These are phyloP conservation scores for Myotis davidii DNA, from an alignment of 2,113 vertebrate species.

Conservation along the genomic window DNA sequence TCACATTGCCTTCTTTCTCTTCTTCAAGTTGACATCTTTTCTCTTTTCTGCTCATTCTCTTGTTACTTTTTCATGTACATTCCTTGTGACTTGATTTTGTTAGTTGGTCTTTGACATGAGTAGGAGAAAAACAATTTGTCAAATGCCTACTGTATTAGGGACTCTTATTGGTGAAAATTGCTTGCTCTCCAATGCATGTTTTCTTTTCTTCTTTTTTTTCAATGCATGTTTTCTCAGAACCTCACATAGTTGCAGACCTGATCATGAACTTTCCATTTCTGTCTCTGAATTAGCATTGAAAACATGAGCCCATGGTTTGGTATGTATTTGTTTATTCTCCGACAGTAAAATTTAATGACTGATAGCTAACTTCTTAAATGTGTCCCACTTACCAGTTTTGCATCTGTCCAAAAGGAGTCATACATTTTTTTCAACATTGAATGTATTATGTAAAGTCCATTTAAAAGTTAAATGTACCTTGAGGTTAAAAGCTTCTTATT, in stretches of 20 bases:
- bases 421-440: neutral
- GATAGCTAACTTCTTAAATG: neutral
- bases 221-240: slow-evolving; percentile 21
- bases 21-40: slow-evolving; percentile 44
- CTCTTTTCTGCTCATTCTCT: slow-evolving; percentile 16
- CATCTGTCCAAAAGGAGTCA: slow-evolving; percentile 4
- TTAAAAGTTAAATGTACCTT: slow-evolving; percentile 23
- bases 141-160: neutral
- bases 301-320: neutral
- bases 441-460: neutral
- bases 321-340: neutral
- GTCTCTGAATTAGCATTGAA: neutral
- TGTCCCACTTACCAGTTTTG: slow-evolving; percentile 22
- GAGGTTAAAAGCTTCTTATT: neutral
- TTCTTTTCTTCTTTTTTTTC: neutral
- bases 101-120: neutral
- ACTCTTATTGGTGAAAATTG: neutral
- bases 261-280: neutral
- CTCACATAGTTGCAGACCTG: neutral
- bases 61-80: slow-evolving; percentile 32
- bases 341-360: slow-evolving; percentile 31
- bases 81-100: slow-evolving; percentile 38
- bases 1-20: slow-evolving; percentile 18
- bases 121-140: slow-evolving; percentile 20
- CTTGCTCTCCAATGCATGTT: slow-evolving; percentile 7